phyloP scores from a whole-genome alignment of 1,140 invertebrate genomes.

The Tribolium madens region DNA sequence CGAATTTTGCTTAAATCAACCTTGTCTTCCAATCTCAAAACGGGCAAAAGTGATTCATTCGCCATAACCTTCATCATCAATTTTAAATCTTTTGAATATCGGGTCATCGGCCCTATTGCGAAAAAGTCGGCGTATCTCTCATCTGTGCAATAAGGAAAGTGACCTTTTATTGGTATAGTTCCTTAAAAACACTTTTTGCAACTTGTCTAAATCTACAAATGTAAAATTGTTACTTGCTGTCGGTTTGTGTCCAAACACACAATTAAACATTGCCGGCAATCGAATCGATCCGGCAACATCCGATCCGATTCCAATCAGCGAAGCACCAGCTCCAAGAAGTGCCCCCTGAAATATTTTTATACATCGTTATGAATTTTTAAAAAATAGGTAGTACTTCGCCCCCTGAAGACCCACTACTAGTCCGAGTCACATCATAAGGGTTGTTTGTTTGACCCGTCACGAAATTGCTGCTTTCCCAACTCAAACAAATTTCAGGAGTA shows the following conservation, averaged over 20 bases:
- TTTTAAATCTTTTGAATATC: conserved; percentile 81
- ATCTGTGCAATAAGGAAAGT: conserved; percentile 70
- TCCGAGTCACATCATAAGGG: conserved; percentile 78
- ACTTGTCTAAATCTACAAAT: background rate
- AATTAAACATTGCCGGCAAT: conserved; percentile 86
- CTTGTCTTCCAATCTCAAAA: background rate
- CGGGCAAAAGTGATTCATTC: conserved; percentile 54
- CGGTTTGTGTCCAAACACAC: conserved; percentile 91
- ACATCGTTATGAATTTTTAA: background rate
- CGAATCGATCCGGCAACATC: conserved; percentile 90
- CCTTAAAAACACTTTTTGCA: conserved; percentile 62
- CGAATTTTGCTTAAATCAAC: conserved; percentile 78
- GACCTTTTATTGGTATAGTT: conserved; percentile 70
- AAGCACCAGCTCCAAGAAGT: conserved; percentile 78
- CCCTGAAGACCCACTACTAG: conserved; percentile 81
- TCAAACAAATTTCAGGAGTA: conserved; percentile 82
- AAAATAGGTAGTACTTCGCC: conserved; percentile 71
- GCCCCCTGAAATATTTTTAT: conserved; percentile 68
- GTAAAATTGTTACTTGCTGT: conserved; percentile 70
- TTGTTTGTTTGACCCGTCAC: conserved; percentile 82
- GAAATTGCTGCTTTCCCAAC: conserved; percentile 77
- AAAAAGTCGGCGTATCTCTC: conserved; percentile 55
- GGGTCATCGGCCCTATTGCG: conserved; percentile 81
- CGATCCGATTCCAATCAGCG: conserved; percentile 84
- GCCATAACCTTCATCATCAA: conserved; percentile 74